Percentiles rank a stretch among this genome's conserved stretches.
phyloP scores from a whole-genome alignment of 2,113 vertebrate genomes.

The Muntiacus muntjak region DNA sequence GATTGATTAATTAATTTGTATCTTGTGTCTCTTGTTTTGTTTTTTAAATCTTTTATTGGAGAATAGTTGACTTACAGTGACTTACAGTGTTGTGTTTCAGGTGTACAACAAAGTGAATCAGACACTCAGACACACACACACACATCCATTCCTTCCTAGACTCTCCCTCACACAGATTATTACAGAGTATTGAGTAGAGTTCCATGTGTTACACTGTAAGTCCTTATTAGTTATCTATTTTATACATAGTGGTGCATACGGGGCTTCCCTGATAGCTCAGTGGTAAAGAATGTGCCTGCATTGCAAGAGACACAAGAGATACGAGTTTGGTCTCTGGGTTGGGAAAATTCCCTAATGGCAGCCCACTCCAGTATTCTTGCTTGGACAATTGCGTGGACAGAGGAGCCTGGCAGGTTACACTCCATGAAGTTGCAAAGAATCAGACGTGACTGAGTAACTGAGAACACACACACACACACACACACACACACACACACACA shows the following conservation, averaged over 20 bases:
- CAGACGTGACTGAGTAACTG: neutral
- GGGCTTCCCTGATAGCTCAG: neutral
- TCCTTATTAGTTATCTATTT: neutral
- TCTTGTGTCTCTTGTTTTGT: neutral
- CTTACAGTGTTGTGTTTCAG: neutral
- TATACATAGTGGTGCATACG: fast-evolving
- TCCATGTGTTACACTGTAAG: neutral
- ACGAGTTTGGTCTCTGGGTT: neutral
- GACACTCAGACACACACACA: neutral
- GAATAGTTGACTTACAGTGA: neutral
- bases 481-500: too few species aligned
- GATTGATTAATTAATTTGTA: neutral
- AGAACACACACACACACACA: neutral
- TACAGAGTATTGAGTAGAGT: neutral
- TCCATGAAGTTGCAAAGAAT: neutral
- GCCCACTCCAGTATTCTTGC: neutral
- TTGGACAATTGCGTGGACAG: neutral
- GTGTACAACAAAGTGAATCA: neutral
- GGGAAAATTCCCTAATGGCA: neutral
- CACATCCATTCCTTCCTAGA: neutral
- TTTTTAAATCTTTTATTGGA: neutral
- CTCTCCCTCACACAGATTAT: neutral
- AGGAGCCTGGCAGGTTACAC: neutral
- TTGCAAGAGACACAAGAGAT: neutral
- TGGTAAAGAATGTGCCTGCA: neutral